Evolutionary conservation across 2,797 vertebrate genomes (phyloP).

Genomic region (Takifugu ocellatus): DNA sequence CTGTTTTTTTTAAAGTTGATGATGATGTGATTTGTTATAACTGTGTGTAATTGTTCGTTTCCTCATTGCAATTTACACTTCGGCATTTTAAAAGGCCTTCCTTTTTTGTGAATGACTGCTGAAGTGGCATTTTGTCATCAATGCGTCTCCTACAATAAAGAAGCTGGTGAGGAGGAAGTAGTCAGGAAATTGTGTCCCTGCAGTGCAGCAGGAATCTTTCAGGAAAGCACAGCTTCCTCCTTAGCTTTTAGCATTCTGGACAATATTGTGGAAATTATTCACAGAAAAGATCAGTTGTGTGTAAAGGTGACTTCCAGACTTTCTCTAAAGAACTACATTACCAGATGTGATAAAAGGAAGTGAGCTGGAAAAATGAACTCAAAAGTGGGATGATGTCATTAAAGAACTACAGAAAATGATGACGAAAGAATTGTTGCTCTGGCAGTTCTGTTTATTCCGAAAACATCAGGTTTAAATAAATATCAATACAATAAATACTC

Average conservation of each 20-base stretch:
- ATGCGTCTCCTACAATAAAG: not conserved
- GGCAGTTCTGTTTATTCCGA: slow-evolving; percentile 7
- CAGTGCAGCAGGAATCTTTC: slow-evolving; percentile 61
- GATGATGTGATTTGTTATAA: no score
- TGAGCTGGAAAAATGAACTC: no score
- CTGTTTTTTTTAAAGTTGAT: no score
- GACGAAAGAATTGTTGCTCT: slow-evolving; percentile 11
- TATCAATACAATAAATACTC: slow-evolving; percentile 65
- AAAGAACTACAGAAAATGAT: slow-evolving; percentile 6
- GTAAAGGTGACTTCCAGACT: no score
- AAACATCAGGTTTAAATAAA: slow-evolving; percentile 41
- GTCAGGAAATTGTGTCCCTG: slow-evolving; percentile 49
- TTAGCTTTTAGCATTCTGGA: slow-evolving; percentile 26
- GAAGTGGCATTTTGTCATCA: slow-evolving; percentile 28
- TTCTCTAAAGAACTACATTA: no score
- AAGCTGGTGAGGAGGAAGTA: slow-evolving; percentile 31
- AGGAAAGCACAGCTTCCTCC: slow-evolving; percentile 78
- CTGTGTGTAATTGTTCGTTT: no score
- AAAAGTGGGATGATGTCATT: not conserved
- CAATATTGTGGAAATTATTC: slow-evolving; percentile 43
- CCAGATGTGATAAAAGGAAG: no score
- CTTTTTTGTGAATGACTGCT: not conserved
- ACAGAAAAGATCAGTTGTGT: no score
- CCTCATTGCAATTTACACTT: no score
- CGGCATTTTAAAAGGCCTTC: no score